phyloP scores from a whole-genome alignment of 1,140 invertebrate genomes.

The Caenorhabditis brenneri region DNA sequence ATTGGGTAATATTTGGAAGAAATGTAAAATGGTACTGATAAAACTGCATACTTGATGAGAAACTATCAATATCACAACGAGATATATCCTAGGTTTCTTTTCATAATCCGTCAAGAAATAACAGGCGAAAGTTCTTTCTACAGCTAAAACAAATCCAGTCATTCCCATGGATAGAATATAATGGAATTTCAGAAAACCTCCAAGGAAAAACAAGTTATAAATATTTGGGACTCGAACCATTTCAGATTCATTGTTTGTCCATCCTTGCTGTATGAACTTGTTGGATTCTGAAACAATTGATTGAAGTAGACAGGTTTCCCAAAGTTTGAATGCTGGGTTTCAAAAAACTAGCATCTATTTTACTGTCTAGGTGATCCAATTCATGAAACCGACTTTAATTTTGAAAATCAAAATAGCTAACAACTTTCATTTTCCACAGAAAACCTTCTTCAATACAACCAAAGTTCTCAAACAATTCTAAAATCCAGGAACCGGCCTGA shows the following conservation, averaged over 20 bases:
- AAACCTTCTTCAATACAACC: no score
- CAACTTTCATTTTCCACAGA: no score
- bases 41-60: background rate
- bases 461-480: no score
- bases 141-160: background rate
- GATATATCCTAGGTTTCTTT: constrained; percentile 12
- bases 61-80: background rate
- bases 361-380: no score
- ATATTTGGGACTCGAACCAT: background rate
- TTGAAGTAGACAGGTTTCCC: no score
- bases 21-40: background rate
- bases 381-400: no score
- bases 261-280: background rate
- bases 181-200: background rate
- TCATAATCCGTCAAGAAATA: constrained; percentile 21
- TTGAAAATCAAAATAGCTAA: no score
- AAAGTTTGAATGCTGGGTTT: no score
- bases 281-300: background rate
- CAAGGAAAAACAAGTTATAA: background rate
- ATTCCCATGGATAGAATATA: constrained; percentile 10
- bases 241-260: constrained; percentile 2
- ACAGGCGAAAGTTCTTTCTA: background rate
- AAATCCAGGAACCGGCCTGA: no score
- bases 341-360: no score
- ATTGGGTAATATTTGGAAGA: background rate